phyloP scores from a whole-genome alignment of 1,140 invertebrate species.

The Drosophila seguyi region DNA sequence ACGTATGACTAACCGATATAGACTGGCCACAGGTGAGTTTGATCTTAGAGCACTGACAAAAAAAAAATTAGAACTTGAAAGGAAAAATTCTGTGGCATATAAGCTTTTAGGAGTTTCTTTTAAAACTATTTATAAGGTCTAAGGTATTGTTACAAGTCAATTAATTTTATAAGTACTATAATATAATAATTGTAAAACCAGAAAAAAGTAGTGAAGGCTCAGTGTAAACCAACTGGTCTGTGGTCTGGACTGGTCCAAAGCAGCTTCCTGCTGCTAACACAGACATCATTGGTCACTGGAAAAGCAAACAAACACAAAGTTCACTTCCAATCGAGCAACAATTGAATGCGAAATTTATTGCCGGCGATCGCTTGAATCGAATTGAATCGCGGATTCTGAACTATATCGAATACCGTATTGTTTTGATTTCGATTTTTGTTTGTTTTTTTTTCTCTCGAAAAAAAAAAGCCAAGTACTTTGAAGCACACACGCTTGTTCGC shows the following conservation, averaged over 20 bases:
- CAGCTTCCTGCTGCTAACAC: conserved; percentile 80
- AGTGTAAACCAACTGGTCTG: conserved; percentile 48
- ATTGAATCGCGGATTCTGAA: conserved; percentile 46
- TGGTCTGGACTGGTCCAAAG: conserved; percentile 18
- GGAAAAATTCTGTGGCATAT: neutral
- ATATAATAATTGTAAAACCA: too few species aligned
- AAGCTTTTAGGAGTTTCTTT: too few species aligned
- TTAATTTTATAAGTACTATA: too few species aligned
- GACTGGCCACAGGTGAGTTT: conserved; percentile 52
- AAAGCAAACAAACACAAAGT: conserved; percentile 54
- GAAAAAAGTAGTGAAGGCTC: too few species aligned
- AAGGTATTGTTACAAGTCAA: neutral
- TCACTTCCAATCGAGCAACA: conserved; percentile 54
- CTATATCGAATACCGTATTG: conserved; percentile 60
- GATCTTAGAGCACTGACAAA: conserved; percentile 17
- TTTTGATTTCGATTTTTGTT: conserved; percentile 42
- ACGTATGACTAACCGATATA: conserved; percentile 47
- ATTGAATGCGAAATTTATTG: conserved; percentile 80
- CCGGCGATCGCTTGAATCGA: conserved; percentile 47
- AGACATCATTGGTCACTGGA: conserved; percentile 67
- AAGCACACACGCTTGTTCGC: conserved; percentile 40
- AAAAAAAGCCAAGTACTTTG: conserved; percentile 48
- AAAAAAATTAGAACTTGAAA: neutral
- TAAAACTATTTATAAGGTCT: too few species aligned
- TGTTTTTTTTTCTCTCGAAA: neutral